These are phyloP conservation scores for Shinisaurus crocodilurus DNA, from an alignment of 2,113 vertebrate species.

Conservation along the genomic window DNA sequence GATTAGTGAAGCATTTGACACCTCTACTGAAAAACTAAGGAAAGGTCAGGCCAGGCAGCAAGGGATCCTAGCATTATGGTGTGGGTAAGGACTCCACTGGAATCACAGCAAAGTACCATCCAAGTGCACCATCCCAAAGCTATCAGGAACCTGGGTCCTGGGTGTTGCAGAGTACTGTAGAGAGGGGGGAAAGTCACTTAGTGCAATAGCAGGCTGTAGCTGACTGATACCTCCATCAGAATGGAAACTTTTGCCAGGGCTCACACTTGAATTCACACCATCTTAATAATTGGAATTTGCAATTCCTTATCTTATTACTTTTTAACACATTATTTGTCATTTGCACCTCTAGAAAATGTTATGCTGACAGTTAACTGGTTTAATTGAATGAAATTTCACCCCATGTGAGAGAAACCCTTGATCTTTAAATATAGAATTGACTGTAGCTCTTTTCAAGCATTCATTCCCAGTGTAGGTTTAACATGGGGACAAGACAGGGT, in stretches of 20 bases:
- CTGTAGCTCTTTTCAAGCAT: background rate
- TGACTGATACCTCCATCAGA: background rate
- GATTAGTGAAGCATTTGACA: no score
- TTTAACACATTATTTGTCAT: no score
- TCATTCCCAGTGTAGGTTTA: no score
- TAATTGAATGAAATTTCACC: background rate
- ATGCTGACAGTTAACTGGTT: background rate
- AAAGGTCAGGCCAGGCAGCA: no score
- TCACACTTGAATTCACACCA: background rate
- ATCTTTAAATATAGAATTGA: background rate
- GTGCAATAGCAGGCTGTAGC: background rate
- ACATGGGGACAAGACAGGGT: no score
- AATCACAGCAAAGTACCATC: no score
- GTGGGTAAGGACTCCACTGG: no score
- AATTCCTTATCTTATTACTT: background rate
- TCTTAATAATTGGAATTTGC: background rate
- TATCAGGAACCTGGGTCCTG: no score
- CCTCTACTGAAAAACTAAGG: no score
- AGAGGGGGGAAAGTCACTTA: background rate
- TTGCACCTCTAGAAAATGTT: background rate
- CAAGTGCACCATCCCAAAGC: no score
- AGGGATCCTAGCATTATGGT: no score
- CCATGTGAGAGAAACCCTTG: background rate
- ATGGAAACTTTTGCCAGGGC: background rate
- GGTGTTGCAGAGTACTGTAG: background rate